phyloP scores from a whole-genome alignment of 2,113 vertebrate species.

The Galemys pyrenaicus region DNA sequence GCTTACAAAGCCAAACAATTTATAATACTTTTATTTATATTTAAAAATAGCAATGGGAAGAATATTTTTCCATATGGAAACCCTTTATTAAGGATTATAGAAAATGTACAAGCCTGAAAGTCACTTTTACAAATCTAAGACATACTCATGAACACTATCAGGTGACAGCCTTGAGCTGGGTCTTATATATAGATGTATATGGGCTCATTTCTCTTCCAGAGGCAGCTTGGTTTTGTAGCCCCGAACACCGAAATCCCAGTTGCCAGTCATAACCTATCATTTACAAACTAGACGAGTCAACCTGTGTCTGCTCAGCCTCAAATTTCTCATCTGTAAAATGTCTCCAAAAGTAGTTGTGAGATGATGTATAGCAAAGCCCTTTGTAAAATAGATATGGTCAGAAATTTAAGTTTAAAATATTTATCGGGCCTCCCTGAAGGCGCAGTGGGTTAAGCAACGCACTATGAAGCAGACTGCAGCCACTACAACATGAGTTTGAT shows the following conservation, averaged over 20 bases:
- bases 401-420: slow-evolving; percentile 55
- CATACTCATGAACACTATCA: neutral
- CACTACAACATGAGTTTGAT: too few species aligned
- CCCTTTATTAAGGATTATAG: neutral
- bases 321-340: slow-evolving; percentile 28
- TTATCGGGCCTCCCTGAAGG: too few species aligned
- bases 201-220: neutral
- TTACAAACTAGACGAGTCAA: slow-evolving; percentile 12
- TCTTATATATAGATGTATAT: neutral
- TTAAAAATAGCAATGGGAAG: neutral
- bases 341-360: neutral
- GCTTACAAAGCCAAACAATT: neutral
- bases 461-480: too few species aligned
- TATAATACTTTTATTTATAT: neutral
- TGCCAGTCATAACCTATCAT: neutral
- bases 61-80: slow-evolving; percentile 49
- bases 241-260: neutral
- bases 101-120: neutral
- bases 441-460: too few species aligned
- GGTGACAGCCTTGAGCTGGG: neutral
- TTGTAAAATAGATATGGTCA: neutral
- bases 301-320: neutral
- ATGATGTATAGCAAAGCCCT: neutral
- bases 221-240: neutral
- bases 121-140: neutral